Percentiles rank a stretch among this genome's conserved stretches.
phyloP scores from a whole-genome alignment of 1,140 invertebrate species.

The Anagrus nilaparvatae region DNA sequence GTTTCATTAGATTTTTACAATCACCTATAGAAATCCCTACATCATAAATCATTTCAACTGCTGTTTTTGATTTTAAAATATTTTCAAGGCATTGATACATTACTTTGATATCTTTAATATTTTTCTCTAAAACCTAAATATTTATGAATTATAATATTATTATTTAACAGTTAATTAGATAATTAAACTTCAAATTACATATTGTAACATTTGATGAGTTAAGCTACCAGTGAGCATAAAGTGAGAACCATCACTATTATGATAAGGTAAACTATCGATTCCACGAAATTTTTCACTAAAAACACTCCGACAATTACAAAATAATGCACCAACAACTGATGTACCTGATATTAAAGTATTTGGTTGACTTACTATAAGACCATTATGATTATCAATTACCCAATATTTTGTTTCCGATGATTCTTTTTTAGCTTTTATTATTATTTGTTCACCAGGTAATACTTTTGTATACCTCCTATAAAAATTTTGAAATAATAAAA shows the following conservation, averaged over 20 bases:
- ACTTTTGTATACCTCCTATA: conserved; percentile 38
- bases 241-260: conserved; percentile 36
- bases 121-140: conserved; percentile 22
- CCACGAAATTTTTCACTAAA: conserved; percentile 66
- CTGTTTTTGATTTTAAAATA: conserved; percentile 24
- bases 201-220: conserved; percentile 63
- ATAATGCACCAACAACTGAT: conserved; percentile 68
- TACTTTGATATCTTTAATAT: conserved; percentile 21
- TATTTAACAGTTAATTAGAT: too few species aligned
- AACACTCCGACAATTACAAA: conserved; percentile 75
- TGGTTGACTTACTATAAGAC: conserved; percentile 67
- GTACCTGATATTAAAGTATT: conserved; percentile 83
- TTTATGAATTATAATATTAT: too few species aligned
- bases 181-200: conserved; percentile 29
- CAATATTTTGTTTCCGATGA: conserved; percentile 25
- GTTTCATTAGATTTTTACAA: conserved; percentile 43
- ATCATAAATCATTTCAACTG: conserved; percentile 46
- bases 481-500: conserved; percentile 1
- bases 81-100: conserved; percentile 26
- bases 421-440: conserved; percentile 36
- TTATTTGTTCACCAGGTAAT: conserved; percentile 35
- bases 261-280: conserved; percentile 48
- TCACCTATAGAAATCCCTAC: conserved; percentile 44
- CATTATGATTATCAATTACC: conserved; percentile 44
- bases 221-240: conserved; percentile 61